phyloP scores from a whole-genome alignment of 2,797 vertebrate genomes.

The Orientallactaga sibirica region DNA sequence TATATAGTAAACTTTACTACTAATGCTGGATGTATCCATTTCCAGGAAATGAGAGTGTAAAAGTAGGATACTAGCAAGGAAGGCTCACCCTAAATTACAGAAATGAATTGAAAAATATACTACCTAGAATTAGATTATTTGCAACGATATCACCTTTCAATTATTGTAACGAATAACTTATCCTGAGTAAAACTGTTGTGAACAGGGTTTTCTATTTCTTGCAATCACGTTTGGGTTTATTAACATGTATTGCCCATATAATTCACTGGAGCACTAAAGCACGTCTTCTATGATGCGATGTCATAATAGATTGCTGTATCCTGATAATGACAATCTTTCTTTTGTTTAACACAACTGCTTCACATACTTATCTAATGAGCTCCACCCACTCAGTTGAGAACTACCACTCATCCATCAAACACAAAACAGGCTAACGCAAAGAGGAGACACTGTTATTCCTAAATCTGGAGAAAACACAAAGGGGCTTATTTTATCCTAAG shows the following conservation, averaged over 20 bases:
- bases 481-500: not conserved
- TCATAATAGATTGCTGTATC: not conserved
- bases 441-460: not conserved
- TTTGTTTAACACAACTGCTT: not conserved
- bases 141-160: not conserved
- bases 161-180: constrained; percentile 24
- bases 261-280: not conserved
- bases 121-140: constrained; percentile 45
- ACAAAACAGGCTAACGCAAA: not conserved
- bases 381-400: not conserved
- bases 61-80: not conserved
- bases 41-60: not conserved
- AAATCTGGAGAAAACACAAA: not conserved
- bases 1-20: not conserved
- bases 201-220: constrained; percentile 35
- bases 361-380: not conserved
- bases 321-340: not conserved
- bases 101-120: not conserved
- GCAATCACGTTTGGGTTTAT: constrained; percentile 26
- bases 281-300: not conserved
- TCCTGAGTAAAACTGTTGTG: constrained; percentile 20
- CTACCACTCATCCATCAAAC: not conserved
- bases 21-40: not conserved
- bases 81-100: not conserved
- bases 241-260: constrained; percentile 4